Base-by-base conservation (phyloP, 2,113 vertebrate species). In the Cebus imitator region DNA sequence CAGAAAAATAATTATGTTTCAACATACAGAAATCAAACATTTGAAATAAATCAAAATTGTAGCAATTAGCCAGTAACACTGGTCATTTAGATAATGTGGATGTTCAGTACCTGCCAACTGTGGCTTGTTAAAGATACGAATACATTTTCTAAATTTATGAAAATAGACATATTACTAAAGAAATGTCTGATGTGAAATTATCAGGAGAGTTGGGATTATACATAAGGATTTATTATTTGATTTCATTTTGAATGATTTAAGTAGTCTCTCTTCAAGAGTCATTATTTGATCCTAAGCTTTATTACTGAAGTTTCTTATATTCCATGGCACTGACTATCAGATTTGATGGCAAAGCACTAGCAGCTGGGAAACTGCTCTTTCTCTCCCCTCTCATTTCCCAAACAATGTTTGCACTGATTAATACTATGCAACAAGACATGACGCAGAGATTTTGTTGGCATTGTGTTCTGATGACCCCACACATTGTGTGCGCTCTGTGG, bases 341-440 rank as follows among this genome's bases (percentile, higher is more conserved):
- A 96, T 96, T 88, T 97, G 97, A 98, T 95, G 96, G 96, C 96
- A 97, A 88, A 97, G 97, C 97, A 90, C 87, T 95, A 94, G 97
- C 97, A 97, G 97, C 98, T 97, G 98, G 98, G 97, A 97, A 96
- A 96, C 95, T 96, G 96, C 97, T 97, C 95, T 97, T 96, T 96
- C 95, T 97, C 92, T 97, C 97, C 95, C 95, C 94, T 96, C 96
- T 97, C 97, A 97, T 97, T 98, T 97, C 94, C 92, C 96, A 97
- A 96, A 98, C 98, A 97, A 97, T 97, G 97, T 98, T 97, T 96
- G 95, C 95, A 94, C 98, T 98, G 97, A 98, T 98, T 98, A 98
- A 97, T 97, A 97, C 95, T 96, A 97, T 97, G 96, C 96, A 98
- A 97, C 96, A 95, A 98, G 97, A 98, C 97, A 81, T 92, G 97